Evolutionary conservation across 2,888 invertebrate genomes (phyloP).

Genomic region (Heliconius cydno): DNA sequence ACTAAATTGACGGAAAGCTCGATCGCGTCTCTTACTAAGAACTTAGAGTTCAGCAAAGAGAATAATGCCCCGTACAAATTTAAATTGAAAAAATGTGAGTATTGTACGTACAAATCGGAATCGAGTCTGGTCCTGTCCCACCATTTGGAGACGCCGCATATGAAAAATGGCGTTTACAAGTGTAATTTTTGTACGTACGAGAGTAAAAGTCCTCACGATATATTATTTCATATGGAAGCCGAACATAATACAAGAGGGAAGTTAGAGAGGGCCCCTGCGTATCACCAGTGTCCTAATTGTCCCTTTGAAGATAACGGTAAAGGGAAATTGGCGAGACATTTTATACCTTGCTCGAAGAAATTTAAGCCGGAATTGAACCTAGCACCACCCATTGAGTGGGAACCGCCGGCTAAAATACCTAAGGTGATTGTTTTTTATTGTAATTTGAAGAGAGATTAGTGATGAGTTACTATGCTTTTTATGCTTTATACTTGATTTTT

Average conservation of each 20-base stretch:
- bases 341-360: constrained; percentile 93
- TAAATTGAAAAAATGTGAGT: constrained; percentile 91
- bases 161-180: constrained; percentile 92
- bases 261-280: constrained; percentile 92
- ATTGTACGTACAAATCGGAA: constrained; percentile 95
- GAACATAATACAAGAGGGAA: constrained; percentile 93
- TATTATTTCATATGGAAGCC: constrained; percentile 95
- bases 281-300: constrained; percentile 96
- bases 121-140: constrained; percentile 92
- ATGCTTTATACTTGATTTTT: no score
- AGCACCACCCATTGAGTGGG: constrained; percentile 94
- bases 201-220: constrained; percentile 93
- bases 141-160: constrained; percentile 95
- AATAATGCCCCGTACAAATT: constrained; percentile 92
- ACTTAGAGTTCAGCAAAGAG: constrained; percentile 92
- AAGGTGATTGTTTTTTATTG: constrained; percentile 73
- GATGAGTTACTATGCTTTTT: no score
- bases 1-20: constrained; percentile 89
- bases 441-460: background rate
- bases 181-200: constrained; percentile 93
- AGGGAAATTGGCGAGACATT: constrained; percentile 94
- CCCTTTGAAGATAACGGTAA: constrained; percentile 97
- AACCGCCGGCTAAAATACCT: constrained; percentile 96
- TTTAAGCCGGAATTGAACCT: constrained; percentile 94
- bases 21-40: constrained; percentile 91